Percentiles rank a stretch among this genome's conserved stretches.
Evolutionary conservation across 1,140 invertebrate genomes (phyloP).

Genomic region (Nebria ingens): DNA sequence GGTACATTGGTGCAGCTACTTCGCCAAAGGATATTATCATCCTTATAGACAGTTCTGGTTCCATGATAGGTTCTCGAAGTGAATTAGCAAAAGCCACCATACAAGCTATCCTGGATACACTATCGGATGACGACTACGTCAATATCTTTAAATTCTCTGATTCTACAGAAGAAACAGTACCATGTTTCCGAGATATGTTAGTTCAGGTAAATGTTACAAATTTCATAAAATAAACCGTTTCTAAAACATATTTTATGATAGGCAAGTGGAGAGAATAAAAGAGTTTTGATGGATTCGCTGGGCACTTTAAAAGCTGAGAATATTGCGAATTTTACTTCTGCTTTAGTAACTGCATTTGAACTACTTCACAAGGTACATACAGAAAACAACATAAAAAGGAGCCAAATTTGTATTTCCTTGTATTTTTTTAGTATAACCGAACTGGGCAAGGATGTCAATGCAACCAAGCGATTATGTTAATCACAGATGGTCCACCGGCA

Average conservation of each 20-base stretch:
- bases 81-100: constrained; percentile 79
- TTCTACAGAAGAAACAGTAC: constrained; percentile 60
- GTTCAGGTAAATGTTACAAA: constrained; percentile 51
- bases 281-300: constrained; percentile 68
- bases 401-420: too few relatives aligned
- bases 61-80: constrained; percentile 75
- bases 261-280: constrained; percentile 78
- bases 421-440: constrained; percentile 63
- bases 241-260: constrained; percentile 31
- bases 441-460: constrained; percentile 78
- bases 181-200: constrained; percentile 79
- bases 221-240: constrained; percentile 1
- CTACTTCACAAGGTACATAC: constrained; percentile 70
- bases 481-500: constrained; percentile 84
- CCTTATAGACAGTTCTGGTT: constrained; percentile 79
- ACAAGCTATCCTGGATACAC: constrained; percentile 80
- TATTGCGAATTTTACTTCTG: constrained; percentile 87
- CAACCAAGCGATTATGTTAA: constrained; percentile 96
- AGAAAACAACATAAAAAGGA: too few relatives aligned
- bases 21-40: constrained; percentile 95
- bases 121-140: constrained; percentile 94
- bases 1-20: constrained; percentile 93
- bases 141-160: constrained; percentile 83
- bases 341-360: constrained; percentile 83
- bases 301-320: constrained; percentile 56